Evolutionary conservation across 2,888 invertebrate species (phyloP).

Genomic region (Linyphia triangularis): DNA sequence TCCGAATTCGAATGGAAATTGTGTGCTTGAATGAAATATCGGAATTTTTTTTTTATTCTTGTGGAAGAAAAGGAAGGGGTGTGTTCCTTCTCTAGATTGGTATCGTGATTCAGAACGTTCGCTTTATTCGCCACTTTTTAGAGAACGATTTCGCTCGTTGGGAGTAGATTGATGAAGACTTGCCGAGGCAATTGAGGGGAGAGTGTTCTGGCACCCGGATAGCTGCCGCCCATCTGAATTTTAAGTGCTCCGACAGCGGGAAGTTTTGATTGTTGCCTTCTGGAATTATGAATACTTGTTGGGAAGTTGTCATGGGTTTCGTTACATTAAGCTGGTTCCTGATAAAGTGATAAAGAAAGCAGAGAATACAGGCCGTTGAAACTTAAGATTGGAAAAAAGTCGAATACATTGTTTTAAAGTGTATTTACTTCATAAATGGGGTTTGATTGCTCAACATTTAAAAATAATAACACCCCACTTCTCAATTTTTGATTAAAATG

Average conservation of each 20-base stretch:
- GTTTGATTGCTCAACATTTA: too few relatives aligned
- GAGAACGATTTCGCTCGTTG: neutral
- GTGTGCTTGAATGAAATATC: slow-evolving; percentile 64
- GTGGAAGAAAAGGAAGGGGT: slow-evolving; percentile 16
- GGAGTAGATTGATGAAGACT: neutral
- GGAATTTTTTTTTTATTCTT: slow-evolving; percentile 47
- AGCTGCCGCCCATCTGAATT: neutral
- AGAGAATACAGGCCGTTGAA: too few relatives aligned
- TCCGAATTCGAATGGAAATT: slow-evolving; percentile 64
- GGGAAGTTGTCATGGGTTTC: neutral
- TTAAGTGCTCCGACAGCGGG: neutral
- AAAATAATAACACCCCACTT: too few relatives aligned
- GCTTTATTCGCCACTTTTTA: slow-evolving; percentile 33
- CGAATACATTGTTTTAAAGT: too few relatives aligned
- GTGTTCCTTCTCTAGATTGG: slow-evolving; percentile 55
- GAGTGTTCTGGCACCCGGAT: neutral
- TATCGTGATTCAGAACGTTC: slow-evolving; percentile 40
- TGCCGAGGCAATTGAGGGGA: too few relatives aligned
- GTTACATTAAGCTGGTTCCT: too few relatives aligned
- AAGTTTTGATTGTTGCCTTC: neutral
- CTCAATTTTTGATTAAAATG: too few relatives aligned
- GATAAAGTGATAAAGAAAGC: too few relatives aligned
- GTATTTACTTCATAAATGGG: too few relatives aligned
- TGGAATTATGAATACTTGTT: neutral
- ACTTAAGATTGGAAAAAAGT: too few relatives aligned